Evolutionary conservation across 64 coral and sea anemone genomes (phyloP).

Genomic region (Pocillopora damicornis): DNA sequence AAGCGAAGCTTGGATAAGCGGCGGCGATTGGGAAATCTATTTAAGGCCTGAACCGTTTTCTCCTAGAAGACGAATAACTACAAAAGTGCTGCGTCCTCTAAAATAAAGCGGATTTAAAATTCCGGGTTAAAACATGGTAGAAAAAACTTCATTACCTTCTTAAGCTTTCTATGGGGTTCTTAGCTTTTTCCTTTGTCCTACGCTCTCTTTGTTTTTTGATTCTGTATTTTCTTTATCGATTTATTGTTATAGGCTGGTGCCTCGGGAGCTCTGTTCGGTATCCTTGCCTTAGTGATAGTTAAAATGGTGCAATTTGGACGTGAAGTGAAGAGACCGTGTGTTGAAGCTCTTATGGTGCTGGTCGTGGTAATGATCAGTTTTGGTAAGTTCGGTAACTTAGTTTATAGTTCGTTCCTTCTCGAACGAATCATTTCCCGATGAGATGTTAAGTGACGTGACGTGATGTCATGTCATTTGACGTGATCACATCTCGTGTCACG

Average conservation of each 20-base stretch:
- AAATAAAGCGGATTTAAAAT: too few relatives aligned
- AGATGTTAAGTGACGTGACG: too few relatives aligned
- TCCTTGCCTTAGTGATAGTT: slow-evolving; percentile 58
- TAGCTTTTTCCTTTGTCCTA: background rate
- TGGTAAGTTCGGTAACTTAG: slow-evolving; percentile 35
- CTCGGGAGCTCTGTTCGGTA: slow-evolving; percentile 75
- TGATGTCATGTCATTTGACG: too few relatives aligned
- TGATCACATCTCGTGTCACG: too few relatives aligned
- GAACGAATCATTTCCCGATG: background rate
- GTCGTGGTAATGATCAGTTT: slow-evolving; percentile 60
- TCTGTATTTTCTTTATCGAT: background rate
- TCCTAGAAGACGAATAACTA: too few relatives aligned
- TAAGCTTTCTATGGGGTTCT: background rate
- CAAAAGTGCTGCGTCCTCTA: too few relatives aligned
- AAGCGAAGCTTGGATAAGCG: too few relatives aligned
- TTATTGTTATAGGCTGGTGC: slow-evolving; percentile 51
- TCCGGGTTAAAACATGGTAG: too few relatives aligned
- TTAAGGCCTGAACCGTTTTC: too few relatives aligned
- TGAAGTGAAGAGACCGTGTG: slow-evolving; percentile 34
- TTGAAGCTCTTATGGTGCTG: slow-evolving; percentile 22
- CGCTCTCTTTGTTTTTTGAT: background rate
- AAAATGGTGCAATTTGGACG: slow-evolving; percentile 40
- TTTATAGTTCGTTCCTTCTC: background rate
- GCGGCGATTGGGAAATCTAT: too few relatives aligned
- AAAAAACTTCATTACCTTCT: too few relatives aligned